Base-by-base conservation (phyloP, 2,797 vertebrate genomes). In the Enteromius fasciolatus region DNA sequence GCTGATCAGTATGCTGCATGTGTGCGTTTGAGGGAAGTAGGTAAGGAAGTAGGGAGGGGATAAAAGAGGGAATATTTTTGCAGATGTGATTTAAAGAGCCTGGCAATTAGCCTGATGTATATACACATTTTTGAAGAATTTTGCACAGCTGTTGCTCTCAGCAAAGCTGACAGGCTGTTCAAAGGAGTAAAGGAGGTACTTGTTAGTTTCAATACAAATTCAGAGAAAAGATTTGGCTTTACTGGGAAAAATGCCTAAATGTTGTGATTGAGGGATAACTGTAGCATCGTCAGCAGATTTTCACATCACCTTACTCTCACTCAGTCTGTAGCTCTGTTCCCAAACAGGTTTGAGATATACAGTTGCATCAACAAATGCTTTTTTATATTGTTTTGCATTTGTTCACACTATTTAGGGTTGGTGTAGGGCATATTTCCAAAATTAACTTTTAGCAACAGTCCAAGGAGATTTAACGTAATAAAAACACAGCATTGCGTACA, bases 41-140 rank as follows among this genome's bases (percentile, higher is more conserved):
- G 54, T 28, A 61, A 44, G 36, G 7, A 41, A 41, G 31, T 15
- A 36, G 20, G 50, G 31, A 39, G 31, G 5, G 7, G n/a, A 67
- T 39, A 57, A 44, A 23, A 23, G 36, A 41, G 44, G 36, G n/a
- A 44, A 25, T 28, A 46, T 76, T 63, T 63, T 20, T 18, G 28
- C 39, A 76, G 57, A 76, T 76, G 57, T 46, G 23, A 76, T 76
- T 76, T 63, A 46, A 63, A 76, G 17, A 63, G 57, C 57, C 39
- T 63, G 74, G 23, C 74, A 63, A 46, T 63, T 63, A 76, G 23
- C 54, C 23, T 46, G 20, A 63, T 63, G 23, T 36, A 9, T 44
- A 50, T 28, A 31, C n/a, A 76, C 33, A 7, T 14, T 33, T 52
- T 73, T 54, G 14, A 52, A 61, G 5, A 76, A 18, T 76, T 12